A percentile compares a stretch with the other conserved stretches of the same genome.
Evolutionary conservation across 2,888 invertebrate genomes (phyloP).

Genomic region (Drosophila anomelani): DNA sequence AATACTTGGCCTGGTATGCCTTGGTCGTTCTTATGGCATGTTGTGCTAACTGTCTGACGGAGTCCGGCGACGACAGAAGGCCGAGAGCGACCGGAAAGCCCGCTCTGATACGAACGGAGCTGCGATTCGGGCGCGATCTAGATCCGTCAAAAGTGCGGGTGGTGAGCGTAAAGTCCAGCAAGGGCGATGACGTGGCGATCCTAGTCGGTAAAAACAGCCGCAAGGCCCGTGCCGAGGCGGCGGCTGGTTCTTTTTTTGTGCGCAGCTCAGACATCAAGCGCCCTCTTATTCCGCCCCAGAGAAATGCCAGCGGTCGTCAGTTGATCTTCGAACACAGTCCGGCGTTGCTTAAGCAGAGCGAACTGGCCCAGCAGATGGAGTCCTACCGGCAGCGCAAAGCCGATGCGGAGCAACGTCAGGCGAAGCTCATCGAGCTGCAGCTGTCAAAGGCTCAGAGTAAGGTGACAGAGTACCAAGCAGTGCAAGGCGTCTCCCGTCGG

Average conservation of each 20-base stretch:
- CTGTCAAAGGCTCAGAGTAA: constrained; percentile 71
- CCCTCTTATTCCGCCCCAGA: constrained; percentile 41
- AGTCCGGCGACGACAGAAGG: constrained; percentile 16
- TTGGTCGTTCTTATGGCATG: constrained; percentile 34
- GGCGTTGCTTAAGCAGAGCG: constrained; percentile 75
- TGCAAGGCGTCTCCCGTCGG: constrained; percentile 38
- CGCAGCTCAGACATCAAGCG: constrained; percentile 64
- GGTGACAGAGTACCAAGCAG: constrained; percentile 48
- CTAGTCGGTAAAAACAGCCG: constrained; percentile 81
- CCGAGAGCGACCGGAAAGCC: constrained; percentile 82
- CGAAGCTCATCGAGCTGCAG: constrained; percentile 72
- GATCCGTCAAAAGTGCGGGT: constrained; percentile 91
- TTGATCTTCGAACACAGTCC: constrained; percentile 74
- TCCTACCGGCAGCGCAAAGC: constrained; percentile 68
- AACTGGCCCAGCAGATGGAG: constrained; percentile 64
- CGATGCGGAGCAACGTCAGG: constrained; percentile 70
- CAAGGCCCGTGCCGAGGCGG: constrained; percentile 70
- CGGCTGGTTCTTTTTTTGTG: constrained; percentile 72
- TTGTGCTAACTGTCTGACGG: constrained; percentile 27
- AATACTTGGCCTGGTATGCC: constrained; percentile 1
- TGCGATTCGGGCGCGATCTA: constrained; percentile 91
- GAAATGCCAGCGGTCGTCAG: constrained; percentile 54
- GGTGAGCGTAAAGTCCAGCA: constrained; percentile 90
- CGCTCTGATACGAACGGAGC: constrained; percentile 89
- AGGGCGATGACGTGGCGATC: constrained; percentile 91